Conservation (phyloP, 2,888 invertebrate species). For the Netelia melanura region DNA sequence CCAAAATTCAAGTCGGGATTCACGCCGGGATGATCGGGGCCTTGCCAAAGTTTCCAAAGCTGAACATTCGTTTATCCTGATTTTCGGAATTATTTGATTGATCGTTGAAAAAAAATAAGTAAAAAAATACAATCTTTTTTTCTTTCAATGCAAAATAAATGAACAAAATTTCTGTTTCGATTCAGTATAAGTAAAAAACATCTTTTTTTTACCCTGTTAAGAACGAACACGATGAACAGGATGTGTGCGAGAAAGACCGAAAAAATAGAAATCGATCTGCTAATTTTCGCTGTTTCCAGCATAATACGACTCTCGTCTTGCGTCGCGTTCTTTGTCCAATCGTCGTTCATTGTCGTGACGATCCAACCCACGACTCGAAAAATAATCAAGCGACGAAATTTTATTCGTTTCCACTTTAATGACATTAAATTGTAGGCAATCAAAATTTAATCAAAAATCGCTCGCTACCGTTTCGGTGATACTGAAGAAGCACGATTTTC, state of each 20-base stretch:
- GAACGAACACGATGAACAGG: neutral
- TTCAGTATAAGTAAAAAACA: neutral
- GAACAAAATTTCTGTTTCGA: too few species aligned
- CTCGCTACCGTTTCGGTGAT: constrained; percentile 68
- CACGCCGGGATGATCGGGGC: too few species aligned
- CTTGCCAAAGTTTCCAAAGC: constrained; percentile 1
- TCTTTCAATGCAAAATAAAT: too few species aligned
- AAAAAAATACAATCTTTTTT: too few species aligned
- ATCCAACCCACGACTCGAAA: constrained; percentile 31
- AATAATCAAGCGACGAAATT: neutral
- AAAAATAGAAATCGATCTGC: neutral
- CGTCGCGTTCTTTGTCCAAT: neutral
- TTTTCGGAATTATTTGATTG: neutral
- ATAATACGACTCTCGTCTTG: neutral
- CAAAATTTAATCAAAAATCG: neutral
- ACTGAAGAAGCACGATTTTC: constrained; percentile 70
- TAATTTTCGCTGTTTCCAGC: neutral
- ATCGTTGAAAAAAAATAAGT: neutral
- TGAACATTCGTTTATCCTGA: neutral
- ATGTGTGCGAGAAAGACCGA: neutral
- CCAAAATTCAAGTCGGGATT: constrained; percentile 25
- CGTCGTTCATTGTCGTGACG: constrained; percentile 32
- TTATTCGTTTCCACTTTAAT: constrained; percentile 42
- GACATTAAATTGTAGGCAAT: neutral
- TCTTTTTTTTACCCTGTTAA: neutral